Evolutionary conservation across 2,113 vertebrate genomes (phyloP).

Genomic region (Chrysochloris asiatica): DNA sequence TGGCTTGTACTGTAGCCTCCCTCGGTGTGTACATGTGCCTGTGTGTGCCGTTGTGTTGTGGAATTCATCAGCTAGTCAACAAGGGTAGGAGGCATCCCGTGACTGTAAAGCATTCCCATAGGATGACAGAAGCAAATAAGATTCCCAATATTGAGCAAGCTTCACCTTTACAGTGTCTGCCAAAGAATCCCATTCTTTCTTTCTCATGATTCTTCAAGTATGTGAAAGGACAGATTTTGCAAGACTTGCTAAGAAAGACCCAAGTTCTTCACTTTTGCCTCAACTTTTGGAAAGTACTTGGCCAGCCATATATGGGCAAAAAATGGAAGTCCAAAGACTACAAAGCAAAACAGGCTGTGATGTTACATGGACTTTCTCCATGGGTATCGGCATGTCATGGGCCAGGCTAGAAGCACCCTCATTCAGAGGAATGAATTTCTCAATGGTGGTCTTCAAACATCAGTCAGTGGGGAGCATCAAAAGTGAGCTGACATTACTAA

Average conservation of each 20-base stretch:
- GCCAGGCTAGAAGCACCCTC: fast-evolving
- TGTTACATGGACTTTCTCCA: fast-evolving
- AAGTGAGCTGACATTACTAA: fast-evolving
- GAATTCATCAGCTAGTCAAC: not conserved
- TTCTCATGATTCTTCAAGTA: fast-evolving
- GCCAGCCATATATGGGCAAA: not conserved
- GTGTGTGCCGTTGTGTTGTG: not conserved
- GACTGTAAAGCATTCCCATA: not conserved
- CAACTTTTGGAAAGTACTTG: not conserved
- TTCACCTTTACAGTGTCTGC: not conserved
- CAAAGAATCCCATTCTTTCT: not conserved
- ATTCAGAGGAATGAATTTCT: fast-evolving
- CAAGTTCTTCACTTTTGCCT: not conserved
- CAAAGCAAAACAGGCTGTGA: fast-evolving
- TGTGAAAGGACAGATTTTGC: not conserved
- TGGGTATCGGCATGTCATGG: fast-evolving
- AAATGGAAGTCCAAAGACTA: not conserved
- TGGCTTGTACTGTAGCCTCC: fast-evolving
- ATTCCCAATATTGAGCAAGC: not conserved
- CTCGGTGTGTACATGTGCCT: not conserved
- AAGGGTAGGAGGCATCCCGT: not conserved
- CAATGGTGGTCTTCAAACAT: no score
- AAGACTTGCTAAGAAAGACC: not conserved
- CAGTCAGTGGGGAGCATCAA: not conserved
- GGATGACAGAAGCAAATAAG: not conserved